Evolutionary conservation across 2,113 vertebrate species (phyloP), one percentile per base, ranked within the genome.

Genomic region (Aix galericulata): DNA sequence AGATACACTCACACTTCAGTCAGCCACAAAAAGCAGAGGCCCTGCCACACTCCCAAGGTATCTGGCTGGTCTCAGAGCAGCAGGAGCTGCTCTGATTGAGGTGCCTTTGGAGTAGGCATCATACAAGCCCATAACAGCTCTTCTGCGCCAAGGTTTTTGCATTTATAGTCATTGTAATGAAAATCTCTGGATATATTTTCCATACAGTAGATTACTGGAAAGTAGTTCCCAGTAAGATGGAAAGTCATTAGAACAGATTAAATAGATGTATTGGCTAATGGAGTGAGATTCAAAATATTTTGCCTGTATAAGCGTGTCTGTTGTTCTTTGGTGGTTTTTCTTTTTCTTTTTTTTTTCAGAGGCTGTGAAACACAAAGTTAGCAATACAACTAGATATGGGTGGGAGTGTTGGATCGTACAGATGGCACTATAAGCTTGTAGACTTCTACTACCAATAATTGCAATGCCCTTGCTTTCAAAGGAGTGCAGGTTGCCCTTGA

Each of bases 351-450:
- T 92, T 90, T 93, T 97, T 96, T 95, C 93, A 94, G 94, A 94
- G 94, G 77, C 95, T 97, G 97, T 92, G 96, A 95, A 95, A 95
- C 48, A 15, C 97, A 96, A 98, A 97, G 94, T 96, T 96, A 96
- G 96, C 97, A 97, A 91, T 97, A 94, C 88, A 95, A 93, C 91
- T 95, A 95, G 88, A 84, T 81, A 84, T 73, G 92, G 89, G 96
- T 90, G 76, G 83, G 91, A 94, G 91, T 96, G 90, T 96, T 91
- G 94, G 86, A 88, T 95, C 55, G 96, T 97, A 94, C 96, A 97
- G 97, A 95, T 96, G 87, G 96, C 89, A 97, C 96, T 97, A 96
- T 94, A 95, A 93, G 94, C 96, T 92, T 82, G 74, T 95, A 97
- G 94, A 92, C 73, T 95, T 96, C 97, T 97, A 86, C 88, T 96